A percentile compares a stretch with the other conserved stretches of the same genome.
Evolutionary conservation across 2,113 vertebrate species (phyloP).

Genomic region (Lipotes vexillifer): DNA sequence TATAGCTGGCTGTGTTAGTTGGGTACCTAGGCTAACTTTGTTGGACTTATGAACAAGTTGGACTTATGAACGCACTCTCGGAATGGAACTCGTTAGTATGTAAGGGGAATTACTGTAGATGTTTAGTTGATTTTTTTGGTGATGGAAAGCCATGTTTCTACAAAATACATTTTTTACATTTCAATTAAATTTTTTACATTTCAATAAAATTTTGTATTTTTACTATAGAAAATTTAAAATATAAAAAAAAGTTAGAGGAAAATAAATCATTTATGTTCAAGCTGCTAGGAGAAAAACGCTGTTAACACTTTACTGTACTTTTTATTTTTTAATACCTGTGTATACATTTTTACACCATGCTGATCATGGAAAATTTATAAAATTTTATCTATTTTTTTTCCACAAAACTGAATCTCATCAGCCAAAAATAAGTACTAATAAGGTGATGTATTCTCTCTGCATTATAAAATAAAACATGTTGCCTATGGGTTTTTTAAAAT

Average conservation of each 20-base stretch:
- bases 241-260: not conserved
- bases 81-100: too few relatives aligned
- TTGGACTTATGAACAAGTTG: too few relatives aligned
- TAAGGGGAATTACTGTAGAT: not conserved
- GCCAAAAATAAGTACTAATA: not conserved
- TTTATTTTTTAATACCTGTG: not conserved
- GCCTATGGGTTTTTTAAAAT: not conserved
- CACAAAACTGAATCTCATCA: not conserved
- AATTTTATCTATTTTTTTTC: not conserved
- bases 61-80: too few relatives aligned
- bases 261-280: not conserved
- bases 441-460: not conserved
- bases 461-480: not conserved
- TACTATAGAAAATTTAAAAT: not conserved
- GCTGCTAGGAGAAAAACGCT: not conserved
- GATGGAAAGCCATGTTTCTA: not conserved
- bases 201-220: not conserved
- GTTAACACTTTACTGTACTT: not conserved
- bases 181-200: not conserved
- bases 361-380: not conserved
- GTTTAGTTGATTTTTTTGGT: not conserved
- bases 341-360: not conserved
- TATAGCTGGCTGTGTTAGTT: too few relatives aligned
- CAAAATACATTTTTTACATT: not conserved
- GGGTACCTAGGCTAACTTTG: too few relatives aligned